phyloP scores from a whole-genome alignment of 2,888 invertebrate genomes.

The Himalopsyche japonica region DNA sequence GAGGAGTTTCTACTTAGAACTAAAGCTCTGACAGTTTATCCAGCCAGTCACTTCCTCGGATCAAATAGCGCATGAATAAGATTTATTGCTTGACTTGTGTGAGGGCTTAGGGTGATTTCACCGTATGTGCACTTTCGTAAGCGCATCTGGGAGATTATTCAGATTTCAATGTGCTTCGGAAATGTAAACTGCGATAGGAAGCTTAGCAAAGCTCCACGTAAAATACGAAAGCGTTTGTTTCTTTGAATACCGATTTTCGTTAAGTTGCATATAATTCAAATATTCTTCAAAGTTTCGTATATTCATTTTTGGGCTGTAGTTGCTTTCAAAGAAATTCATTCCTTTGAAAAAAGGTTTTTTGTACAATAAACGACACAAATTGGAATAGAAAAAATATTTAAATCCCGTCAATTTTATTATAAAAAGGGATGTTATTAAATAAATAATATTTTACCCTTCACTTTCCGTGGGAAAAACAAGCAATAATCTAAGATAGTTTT shows the following conservation, averaged over 20 bases:
- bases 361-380: too few relatives aligned
- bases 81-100: constrained; percentile 20
- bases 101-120: constrained; percentile 10
- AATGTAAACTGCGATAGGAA: not conserved
- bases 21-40: constrained; percentile 13
- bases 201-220: not conserved
- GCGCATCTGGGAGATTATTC: not conserved
- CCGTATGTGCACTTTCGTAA: not conserved
- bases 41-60: constrained; percentile 14
- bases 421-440: too few relatives aligned
- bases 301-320: too few relatives aligned
- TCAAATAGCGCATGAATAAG: constrained; percentile 25
- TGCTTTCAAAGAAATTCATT: too few relatives aligned
- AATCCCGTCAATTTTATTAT: too few relatives aligned
- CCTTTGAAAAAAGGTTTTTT: too few relatives aligned
- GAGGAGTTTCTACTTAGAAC: not conserved
- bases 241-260: not conserved
- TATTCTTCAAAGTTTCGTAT: too few relatives aligned
- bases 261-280: too few relatives aligned
- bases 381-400: too few relatives aligned
- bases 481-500: too few relatives aligned
- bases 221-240: not conserved
- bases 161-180: not conserved
- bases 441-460: too few relatives aligned
- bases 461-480: too few relatives aligned